A percentile compares a stretch with the other conserved stretches of the same genome.
Evolutionary conservation across 2,888 invertebrate species (phyloP).

Genomic region (Melieria crassipennis): DNA sequence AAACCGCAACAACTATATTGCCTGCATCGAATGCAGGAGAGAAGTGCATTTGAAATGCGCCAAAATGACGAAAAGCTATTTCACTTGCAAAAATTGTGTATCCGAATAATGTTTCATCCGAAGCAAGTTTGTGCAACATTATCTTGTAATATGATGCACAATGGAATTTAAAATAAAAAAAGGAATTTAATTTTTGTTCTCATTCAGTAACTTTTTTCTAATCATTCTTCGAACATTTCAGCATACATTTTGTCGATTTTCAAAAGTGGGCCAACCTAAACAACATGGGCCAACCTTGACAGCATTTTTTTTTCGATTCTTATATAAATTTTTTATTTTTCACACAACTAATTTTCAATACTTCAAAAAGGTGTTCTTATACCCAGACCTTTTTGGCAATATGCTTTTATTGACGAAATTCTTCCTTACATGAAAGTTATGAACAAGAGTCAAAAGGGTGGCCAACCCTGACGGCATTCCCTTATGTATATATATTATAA

Average conservation of each 20-base stretch:
- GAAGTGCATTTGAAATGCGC: not conserved
- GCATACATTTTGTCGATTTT: not conserved
- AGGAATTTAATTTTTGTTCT: not conserved
- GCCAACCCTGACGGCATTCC: too few relatives aligned
- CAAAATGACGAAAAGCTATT: not conserved
- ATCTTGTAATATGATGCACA: not conserved
- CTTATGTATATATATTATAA: too few relatives aligned
- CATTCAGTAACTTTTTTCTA: not conserved
- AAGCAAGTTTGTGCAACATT: not conserved
- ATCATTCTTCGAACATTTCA: not conserved
- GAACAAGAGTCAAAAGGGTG: too few relatives aligned
- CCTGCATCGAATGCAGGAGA: not conserved
- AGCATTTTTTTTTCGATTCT: not conserved
- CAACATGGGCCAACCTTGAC: not conserved
- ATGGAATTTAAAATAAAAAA: not conserved
- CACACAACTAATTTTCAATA: not conserved
- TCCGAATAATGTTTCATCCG: not conserved
- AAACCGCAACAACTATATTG: not conserved
- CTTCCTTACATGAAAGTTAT: too few relatives aligned
- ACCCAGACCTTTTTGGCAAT: not conserved
- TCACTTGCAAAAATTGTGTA: not conserved
- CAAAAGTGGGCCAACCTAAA: not conserved
- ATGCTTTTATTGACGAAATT: too few relatives aligned
- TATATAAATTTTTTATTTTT: slow-evolving; percentile 1
- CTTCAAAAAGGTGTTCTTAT: not conserved